A percentile compares a stretch with the other conserved stretches of the same genome.
phyloP scores from a whole-genome alignment of 2,888 invertebrate species.

The Conchocele bisecta region DNA sequence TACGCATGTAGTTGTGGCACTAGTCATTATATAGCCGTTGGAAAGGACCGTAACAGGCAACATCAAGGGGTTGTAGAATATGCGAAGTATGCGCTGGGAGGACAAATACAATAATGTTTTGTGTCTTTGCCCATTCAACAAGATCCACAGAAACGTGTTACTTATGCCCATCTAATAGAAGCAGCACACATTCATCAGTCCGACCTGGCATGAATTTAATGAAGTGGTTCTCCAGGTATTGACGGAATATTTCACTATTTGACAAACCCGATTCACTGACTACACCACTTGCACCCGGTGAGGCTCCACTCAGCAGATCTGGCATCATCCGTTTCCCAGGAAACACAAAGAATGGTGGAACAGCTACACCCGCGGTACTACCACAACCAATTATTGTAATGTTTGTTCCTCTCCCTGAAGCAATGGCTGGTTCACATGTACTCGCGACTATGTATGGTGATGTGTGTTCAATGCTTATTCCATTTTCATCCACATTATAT shows the following conservation, averaged over 20 bases:
- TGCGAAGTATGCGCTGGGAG: conserved; percentile 36
- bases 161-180: conserved; percentile 9
- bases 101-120: conserved; percentile 25
- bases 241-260: conserved; percentile 8
- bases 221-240: background rate
- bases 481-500: conserved; percentile 16
- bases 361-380: conserved; percentile 14
- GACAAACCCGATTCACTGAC: conserved; percentile 15
- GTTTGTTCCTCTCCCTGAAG: conserved; percentile 9
- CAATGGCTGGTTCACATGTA: background rate
- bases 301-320: background rate
- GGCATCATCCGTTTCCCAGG: conserved; percentile 14
- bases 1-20: conserved; percentile 34
- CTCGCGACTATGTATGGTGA: conserved; percentile 1
- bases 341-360: conserved; percentile 27
- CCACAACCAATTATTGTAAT: conserved; percentile 20
- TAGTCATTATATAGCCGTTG: conserved; percentile 31
- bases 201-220: background rate
- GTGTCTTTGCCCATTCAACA: conserved; percentile 23
- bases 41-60: conserved; percentile 37
- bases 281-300: conserved; percentile 1
- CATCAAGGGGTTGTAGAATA: conserved; percentile 43
- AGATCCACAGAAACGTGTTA: conserved; percentile 19
- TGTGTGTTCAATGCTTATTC: background rate
- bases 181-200: background rate